Evolutionary conservation across 2,797 vertebrate species (phyloP), one percentile per base, ranked within the genome.

Genomic region (Harpagifer antarcticus): DNA sequence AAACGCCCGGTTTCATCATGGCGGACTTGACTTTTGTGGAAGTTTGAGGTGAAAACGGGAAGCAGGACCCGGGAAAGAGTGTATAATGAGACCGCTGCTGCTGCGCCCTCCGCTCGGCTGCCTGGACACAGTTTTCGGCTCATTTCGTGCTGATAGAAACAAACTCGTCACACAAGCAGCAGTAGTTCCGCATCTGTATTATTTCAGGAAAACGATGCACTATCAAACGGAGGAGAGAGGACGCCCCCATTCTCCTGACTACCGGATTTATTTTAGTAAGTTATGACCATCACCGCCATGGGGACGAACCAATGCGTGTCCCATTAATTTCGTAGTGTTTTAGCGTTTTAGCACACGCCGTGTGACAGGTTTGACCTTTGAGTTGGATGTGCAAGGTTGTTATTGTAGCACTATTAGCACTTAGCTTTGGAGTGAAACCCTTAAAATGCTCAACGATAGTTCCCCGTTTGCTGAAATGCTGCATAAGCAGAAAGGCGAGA

Each of bases 201-300:
- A 49, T 55, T 8, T 72, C 27, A 91, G 85, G 78, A 92, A 90
- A 67, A 96, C 91, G 92, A 90, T 94, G 82, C 86, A 86, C 65
- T 98, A 96, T 88, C 74, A 91, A 60, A 96, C 94, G 33, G 97
- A 97, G 72, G 94, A 88, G 86, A 93, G 96, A 87, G 98, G 98
- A 85, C 93, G 73, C 10, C 92, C 88, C n/a, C 88, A 94, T 79
- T 93, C 96, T 4, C 59, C 86, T 0, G 94, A 95, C 59, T 97
- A 96, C 94, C 95, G 97, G 91, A 92, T 99, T 82, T 99, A 96
- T 89, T 97, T 98, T 85, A 97, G 97, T 99, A 95, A 98, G 98
- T 98, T 84, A 40, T 27, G 3, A 27, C 27, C 27, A 27, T 23
- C 33, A 40, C 23, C 33, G 52, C n/a, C 16, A 67, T 37, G 14